Conservation (phyloP, 2,113 vertebrate species). For the Scartelaos histophorus region DNA sequence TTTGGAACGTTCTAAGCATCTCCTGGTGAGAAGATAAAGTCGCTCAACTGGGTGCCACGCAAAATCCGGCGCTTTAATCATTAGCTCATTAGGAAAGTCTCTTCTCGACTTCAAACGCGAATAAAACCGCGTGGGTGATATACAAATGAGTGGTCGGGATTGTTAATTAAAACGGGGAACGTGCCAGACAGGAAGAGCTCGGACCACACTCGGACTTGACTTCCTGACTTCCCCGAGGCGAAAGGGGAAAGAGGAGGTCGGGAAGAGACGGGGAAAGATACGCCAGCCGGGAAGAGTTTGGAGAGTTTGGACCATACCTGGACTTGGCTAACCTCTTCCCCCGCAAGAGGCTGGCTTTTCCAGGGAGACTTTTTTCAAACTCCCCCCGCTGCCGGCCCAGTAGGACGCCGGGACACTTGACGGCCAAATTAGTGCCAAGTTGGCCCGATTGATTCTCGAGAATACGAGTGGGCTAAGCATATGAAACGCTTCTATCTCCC, state of each 20-base stretch:
- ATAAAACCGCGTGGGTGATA: constrained; percentile 57
- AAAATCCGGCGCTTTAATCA: constrained; percentile 73
- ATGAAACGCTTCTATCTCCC: constrained; percentile 60
- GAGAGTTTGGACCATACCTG: constrained; percentile 63
- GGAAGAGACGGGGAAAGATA: neutral
- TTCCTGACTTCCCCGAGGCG: neutral
- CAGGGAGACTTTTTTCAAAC: constrained; percentile 33
- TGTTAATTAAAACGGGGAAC: constrained; percentile 61
- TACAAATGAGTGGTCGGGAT: constrained; percentile 66
- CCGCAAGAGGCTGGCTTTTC: constrained; percentile 34
- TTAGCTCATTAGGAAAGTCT: constrained; percentile 57
- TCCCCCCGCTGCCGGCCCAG: constrained; percentile 57
- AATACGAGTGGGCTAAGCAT: constrained; percentile 52
- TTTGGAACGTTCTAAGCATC: constrained; percentile 28
- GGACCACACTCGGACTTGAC: constrained; percentile 64
- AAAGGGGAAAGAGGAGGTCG: too few species aligned
- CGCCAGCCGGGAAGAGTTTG: constrained; percentile 29
- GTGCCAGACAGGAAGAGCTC: constrained; percentile 29
- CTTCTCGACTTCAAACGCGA: constrained; percentile 39
- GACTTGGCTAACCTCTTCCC: constrained; percentile 44
- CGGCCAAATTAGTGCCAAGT: constrained; percentile 63
- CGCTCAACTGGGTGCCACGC: constrained; percentile 41
- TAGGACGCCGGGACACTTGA: constrained; percentile 47
- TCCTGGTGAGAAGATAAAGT: constrained; percentile 43
- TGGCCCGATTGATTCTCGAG: constrained; percentile 43